phyloP scores from a whole-genome alignment of 2,888 invertebrate species.

The Watsonalla cultraria region DNA sequence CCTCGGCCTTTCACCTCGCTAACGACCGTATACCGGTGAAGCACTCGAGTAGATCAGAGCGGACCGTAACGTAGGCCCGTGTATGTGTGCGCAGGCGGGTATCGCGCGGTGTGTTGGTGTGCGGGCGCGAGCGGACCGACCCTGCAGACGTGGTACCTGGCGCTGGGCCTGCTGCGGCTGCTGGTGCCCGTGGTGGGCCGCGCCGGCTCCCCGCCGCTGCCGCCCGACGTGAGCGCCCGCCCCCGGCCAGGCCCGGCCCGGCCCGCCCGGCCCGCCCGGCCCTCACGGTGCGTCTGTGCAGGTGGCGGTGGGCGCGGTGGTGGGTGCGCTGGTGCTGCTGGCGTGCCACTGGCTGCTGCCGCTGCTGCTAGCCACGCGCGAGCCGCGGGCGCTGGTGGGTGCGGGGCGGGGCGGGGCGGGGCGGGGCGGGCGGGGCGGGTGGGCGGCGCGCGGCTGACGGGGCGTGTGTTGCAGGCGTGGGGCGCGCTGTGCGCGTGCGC shows the following conservation, averaged over 20 bases:
- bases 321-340: conserved; percentile 57
- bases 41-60: too few species aligned
- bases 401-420: too few species aligned
- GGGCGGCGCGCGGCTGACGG: conserved; percentile 82
- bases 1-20: too few species aligned
- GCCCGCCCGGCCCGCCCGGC: too few species aligned
- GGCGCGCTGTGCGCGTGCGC: conserved; percentile 33
- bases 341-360: conserved; percentile 56
- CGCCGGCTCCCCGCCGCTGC: conserved; percentile 81
- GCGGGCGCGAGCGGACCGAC: conserved; percentile 71
- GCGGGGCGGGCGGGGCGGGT: conserved; percentile 80
- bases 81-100: conserved; percentile 51
- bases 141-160: conserved; percentile 83
- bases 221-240: conserved; percentile 79
- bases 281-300: conserved; percentile 11
- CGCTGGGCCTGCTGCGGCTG: conserved; percentile 83
- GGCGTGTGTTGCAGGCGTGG: conserved; percentile 49
- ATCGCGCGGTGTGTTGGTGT: conserved; percentile 80
- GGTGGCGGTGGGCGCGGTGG: conserved; percentile 42
- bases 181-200: conserved; percentile 91
- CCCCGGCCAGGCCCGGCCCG: too few species aligned
- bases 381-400: conserved; percentile 24
- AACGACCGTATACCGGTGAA: too few species aligned
- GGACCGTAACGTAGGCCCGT: too few species aligned
- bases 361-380: conserved; percentile 37